Evolutionary conservation across 2,888 invertebrate genomes (phyloP), one percentile per base, ranked within the genome.

Genomic region (Morpho helenor): DNA sequence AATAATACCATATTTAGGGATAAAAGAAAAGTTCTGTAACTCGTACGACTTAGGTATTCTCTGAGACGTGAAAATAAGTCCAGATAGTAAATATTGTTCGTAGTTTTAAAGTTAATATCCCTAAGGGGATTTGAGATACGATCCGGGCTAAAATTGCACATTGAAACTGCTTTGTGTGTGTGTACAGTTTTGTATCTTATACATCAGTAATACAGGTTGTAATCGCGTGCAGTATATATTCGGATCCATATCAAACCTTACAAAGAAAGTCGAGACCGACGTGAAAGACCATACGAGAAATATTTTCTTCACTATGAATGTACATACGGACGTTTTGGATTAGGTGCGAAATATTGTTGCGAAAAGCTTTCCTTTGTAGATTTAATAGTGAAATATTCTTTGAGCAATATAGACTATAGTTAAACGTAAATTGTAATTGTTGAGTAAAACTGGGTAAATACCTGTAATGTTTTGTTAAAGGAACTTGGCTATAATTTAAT

Each of bases 141-240:
- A 43, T 52, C 51, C 55, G 43, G 57, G 54, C 44, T 61, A 45
- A 56, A 59, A 61, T 59, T 61, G 61, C 59, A 59, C 59, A 52
- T 59, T 56, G 46, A 61, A 55, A 53, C 23, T 39, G 42, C 9
- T 16, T 49, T 7, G 7, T 7, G 10, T 23, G 3, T 40, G 9
- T 46, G 43, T 40, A 22, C 39, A 9, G 42, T 53, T 53, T 56
- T 53, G 8, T 10, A 7, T 41, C 49, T 52, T 60, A 51, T 7
- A 2, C 0, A 10, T 0, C 8, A 8, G 0, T 5, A 0, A 8
- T 16, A 52, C 56, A 39, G 41, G 31, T 42, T 42, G 48, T 42
- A 59, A 43, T 52, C 45, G 8, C 53, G 41, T 39, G 50, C 22
- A 8, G 42, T 8, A 7, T 7, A n/a, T 8, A 42, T 2, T 49